Evolutionary conservation across 2,888 invertebrate species (phyloP), one percentile per base, ranked within the genome.

Genomic region (Melangyna quadrimaculata): DNA sequence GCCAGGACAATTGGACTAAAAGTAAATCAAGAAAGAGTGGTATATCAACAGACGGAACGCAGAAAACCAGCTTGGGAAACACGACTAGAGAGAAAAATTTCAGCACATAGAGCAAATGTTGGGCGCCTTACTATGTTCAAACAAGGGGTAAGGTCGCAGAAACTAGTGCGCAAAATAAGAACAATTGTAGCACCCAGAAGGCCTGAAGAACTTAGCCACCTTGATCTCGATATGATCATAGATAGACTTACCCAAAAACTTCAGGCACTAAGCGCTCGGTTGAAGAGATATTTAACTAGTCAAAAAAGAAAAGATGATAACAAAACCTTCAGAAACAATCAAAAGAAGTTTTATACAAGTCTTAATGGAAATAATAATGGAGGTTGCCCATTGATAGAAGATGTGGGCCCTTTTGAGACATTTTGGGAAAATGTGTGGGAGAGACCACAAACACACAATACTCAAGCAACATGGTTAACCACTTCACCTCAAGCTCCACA

Each of bases 101-200:
- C 40, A n/a, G 24, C n/a, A 24, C 12, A 51, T 35, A 35, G 51
- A 53, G 69, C 53, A 22, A 24, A 69, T 14, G 35, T 69, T 35
- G 51, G 67, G 19, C 48, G 67, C 14, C 67, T 69, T 10, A 69
- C 67, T 22, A 48, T 51, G 51, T 69, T 48, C 19, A 69, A 53
- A 19, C 48, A 35, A 22, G 67, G 67, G 3, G 51, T 69, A 35
- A 51, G 67, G 14, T 69, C 51, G 7, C 29, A 51, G 2, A 17
- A 65, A 29, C 14, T 65, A 17, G n/a, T 27, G 45, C n/a, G 65
- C 12, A 65, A 65, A 29, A 45, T 65, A 29, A 45, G n/a, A 14
- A 32, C 14, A n/a, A 43, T 63, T 2, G 40, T 63, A 24, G 14
- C 48, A 45, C 48, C 65, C 10, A 19, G 17, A 17, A 17, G 17